Conservation (phyloP, 1,140 invertebrate genomes). For the Dryas iulia region DNA sequence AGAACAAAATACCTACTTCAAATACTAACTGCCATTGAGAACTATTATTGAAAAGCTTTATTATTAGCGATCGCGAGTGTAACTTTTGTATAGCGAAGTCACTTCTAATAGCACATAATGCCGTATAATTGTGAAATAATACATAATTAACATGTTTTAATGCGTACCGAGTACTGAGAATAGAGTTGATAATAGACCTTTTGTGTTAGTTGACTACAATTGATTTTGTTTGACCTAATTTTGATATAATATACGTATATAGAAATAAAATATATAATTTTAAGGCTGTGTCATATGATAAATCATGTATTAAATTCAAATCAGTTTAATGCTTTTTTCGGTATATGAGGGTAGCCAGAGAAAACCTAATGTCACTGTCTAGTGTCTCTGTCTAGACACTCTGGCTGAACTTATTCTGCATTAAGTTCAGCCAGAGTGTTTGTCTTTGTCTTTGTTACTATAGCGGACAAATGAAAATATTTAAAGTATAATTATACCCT, state of each 20-base stretch:
- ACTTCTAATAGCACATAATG: slow-evolving; percentile 11
- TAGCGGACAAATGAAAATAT: too few relatives aligned
- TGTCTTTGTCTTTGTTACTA: too few relatives aligned
- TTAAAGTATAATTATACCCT: too few relatives aligned
- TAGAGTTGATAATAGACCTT: slow-evolving; percentile 14
- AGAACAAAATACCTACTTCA: neutral
- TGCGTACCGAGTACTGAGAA: slow-evolving; percentile 8
- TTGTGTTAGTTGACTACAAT: slow-evolving; percentile 12
- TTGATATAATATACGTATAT: neutral
- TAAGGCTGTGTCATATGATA: too few relatives aligned
- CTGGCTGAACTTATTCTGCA: too few relatives aligned
- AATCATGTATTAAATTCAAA: too few relatives aligned
- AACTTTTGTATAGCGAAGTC: neutral
- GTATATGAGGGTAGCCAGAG: too few relatives aligned
- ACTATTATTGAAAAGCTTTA: neutral
- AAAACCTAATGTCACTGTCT: too few relatives aligned
- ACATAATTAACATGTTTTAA: slow-evolving; percentile 14
- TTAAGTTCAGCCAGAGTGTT: too few relatives aligned
- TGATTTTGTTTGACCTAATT: slow-evolving; percentile 24
- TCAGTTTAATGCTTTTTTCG: too few relatives aligned
- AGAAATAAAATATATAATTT: neutral
- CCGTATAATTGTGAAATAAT: slow-evolving; percentile 11
- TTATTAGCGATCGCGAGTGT: neutral
- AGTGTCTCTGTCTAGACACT: too few relatives aligned
- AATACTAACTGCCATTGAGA: neutral